Conservation (phyloP, 2,888 invertebrate genomes). For the Drosophila sordidula region DNA sequence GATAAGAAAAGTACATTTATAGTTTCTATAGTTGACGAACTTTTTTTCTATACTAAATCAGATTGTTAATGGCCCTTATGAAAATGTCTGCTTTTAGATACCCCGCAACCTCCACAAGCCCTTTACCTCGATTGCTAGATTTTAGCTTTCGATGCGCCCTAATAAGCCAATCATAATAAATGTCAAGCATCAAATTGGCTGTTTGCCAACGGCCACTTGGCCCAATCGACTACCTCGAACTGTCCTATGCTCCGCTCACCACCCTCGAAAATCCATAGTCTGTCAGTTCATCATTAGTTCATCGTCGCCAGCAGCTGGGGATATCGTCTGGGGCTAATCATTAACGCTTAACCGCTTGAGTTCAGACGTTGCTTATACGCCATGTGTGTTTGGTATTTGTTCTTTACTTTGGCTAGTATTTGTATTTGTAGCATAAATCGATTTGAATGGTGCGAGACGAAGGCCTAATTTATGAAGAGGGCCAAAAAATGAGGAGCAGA, state of each 20-base stretch:
- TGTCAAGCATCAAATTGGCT: constrained; percentile 76
- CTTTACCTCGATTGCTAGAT: constrained; percentile 8
- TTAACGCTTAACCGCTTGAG: constrained; percentile 61
- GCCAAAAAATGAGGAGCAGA: background rate
- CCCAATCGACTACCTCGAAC: constrained; percentile 3
- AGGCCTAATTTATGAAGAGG: constrained; percentile 51
- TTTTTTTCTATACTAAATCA: constrained; percentile 13
- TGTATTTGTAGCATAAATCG: constrained; percentile 38
- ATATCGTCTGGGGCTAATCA: constrained; percentile 61
- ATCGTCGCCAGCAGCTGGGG: constrained; percentile 29
- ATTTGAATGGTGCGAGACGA: constrained; percentile 25
- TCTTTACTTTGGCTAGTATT: background rate
- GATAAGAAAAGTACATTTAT: constrained; percentile 15
- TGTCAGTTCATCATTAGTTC: constrained; percentile 64
- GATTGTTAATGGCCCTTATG: constrained; percentile 50
- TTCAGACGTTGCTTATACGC: constrained; percentile 61
- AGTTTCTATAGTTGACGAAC: constrained; percentile 7
- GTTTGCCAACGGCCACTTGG: constrained; percentile 67
- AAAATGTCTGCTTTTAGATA: constrained; percentile 8
- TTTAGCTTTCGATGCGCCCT: constrained; percentile 51
- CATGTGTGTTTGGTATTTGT: constrained; percentile 30
- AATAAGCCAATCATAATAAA: constrained; percentile 80
- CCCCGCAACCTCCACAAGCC: background rate
- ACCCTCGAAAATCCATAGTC: background rate
- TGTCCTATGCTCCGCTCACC: background rate